Conservation (phyloP, 2,797 vertebrate genomes). For the Sorex maritimensis region DNA sequence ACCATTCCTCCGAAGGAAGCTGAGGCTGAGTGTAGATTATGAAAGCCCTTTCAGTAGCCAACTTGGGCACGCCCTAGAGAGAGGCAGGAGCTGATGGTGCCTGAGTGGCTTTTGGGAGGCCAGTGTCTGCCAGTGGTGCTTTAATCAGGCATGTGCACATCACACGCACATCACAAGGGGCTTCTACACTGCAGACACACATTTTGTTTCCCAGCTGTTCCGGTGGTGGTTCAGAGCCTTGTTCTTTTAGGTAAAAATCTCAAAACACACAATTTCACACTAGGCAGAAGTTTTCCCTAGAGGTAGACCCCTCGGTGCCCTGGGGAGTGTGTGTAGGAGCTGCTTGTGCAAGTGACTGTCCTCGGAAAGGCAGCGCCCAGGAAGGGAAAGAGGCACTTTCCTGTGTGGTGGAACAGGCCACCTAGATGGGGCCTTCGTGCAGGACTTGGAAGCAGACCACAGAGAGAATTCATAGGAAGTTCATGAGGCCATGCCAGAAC, state of each 20-base stretch:
- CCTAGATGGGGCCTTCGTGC: background rate
- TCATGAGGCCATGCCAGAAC: background rate
- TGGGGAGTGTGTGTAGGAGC: background rate
- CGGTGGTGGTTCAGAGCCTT: background rate
- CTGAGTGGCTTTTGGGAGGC: background rate
- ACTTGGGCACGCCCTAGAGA: background rate
- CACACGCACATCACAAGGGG: background rate
- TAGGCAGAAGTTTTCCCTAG: constrained; percentile 1
- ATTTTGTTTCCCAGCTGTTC: background rate
- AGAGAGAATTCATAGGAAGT: background rate
- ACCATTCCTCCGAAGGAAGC: background rate
- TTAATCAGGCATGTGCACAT: background rate
- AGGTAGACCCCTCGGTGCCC: background rate
- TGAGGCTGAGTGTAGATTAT: background rate
- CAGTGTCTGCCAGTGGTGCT: background rate
- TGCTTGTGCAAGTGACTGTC: background rate
- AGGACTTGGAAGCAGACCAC: background rate
- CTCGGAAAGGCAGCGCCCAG: background rate
- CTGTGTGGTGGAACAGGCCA: background rate
- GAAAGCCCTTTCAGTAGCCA: background rate
- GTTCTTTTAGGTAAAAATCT: background rate
- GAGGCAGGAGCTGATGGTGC: background rate
- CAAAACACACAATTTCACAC: constrained; percentile 7
- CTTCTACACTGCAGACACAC: background rate
- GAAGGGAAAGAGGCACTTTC: background rate